Evolutionary conservation across 2,113 vertebrate species (phyloP), one percentile per base, ranked within the genome.

Genomic region (Bos indicus): DNA sequence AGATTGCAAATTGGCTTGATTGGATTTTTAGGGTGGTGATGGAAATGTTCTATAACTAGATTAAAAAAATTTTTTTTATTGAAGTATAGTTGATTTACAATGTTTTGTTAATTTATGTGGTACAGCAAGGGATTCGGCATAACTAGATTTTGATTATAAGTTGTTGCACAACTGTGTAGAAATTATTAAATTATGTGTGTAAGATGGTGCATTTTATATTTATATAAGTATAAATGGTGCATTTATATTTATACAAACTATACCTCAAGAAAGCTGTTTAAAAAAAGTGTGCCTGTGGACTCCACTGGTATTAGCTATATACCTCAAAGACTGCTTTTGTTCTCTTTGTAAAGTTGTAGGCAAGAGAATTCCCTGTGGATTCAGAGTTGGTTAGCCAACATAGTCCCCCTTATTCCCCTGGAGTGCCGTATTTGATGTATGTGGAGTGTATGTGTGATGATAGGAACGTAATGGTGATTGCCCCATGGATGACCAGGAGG

Each of bases 251-350:
- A 57, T 14, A 40, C 5, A 83, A 43, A 80, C 90, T 51, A 26
- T 48, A 64, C 28, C n/a, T 92, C 13, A 43, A 7, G 51, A 88
- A 92, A 83, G 51, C 56, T 54, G 15, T 92, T 82, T 23, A 17
- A 48, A 54, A 16, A 54, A 77, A 33, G 23, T 28, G 2, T 62
- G 77, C 46, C 74, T 43, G 1, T 7, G 57, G 90, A 94, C 46
- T 98, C 92, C 26, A 93, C 93, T 92, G 2, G 1, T 96, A 51
- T 97, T 91, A 56, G 59, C 33, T 81, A 62, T 56, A 11, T 46
- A 82, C 81, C 88, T 97, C 57, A 51, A 85, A 97, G 88, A 92
- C 10, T 83, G 85, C 88, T 56, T 88, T 60, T 96, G 78, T 96
- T 95, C 85, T 90, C 71, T 96, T 95, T 97, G 13, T 48, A 94